A percentile compares a stretch with the other conserved stretches of the same genome.
Conservation (phyloP, 2,888 invertebrate species). For the Nemapogon koenigi region DNA sequence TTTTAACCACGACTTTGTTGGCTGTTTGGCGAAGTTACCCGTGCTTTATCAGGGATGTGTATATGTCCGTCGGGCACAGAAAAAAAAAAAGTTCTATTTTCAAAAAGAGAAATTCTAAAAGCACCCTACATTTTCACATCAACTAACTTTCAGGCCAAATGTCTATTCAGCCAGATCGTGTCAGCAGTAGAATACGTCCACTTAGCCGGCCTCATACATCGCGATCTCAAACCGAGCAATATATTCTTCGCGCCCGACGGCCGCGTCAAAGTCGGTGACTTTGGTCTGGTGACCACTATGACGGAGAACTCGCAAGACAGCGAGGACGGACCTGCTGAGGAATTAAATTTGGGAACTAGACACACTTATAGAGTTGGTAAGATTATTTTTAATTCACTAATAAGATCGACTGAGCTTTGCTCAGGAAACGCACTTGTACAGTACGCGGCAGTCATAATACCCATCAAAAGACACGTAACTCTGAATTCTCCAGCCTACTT, state of each 20-base stretch:
- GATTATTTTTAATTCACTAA: slow-evolving; percentile 18
- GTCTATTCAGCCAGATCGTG: slow-evolving; percentile 89
- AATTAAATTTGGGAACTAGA: slow-evolving; percentile 33
- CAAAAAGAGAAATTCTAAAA: too few relatives aligned
- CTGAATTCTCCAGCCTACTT: too few relatives aligned
- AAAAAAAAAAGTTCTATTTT: too few relatives aligned
- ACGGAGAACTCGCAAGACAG: slow-evolving; percentile 35
- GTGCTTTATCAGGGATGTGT: too few relatives aligned
- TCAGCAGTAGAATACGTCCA: slow-evolving; percentile 97
- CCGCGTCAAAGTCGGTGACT: slow-evolving; percentile 95
- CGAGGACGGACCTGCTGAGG: slow-evolving; percentile 21
- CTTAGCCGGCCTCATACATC: slow-evolving; percentile 88
- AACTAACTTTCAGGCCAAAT: slow-evolving; percentile 55
- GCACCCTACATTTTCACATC: too few relatives aligned
- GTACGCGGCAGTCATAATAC: too few relatives aligned
- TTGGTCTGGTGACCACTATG: slow-evolving; percentile 95
- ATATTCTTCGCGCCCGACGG: slow-evolving; percentile 90
- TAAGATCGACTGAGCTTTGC: neutral
- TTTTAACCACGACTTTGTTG: too few relatives aligned
- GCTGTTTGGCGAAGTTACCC: too few relatives aligned
- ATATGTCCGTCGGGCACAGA: too few relatives aligned
- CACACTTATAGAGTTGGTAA: slow-evolving; percentile 72
- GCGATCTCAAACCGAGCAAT: slow-evolving; percentile 86
- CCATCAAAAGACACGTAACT: too few relatives aligned
- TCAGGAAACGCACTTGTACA: too few relatives aligned